Base-by-base conservation (phyloP, 2,888 invertebrate species). In the Lypha dubia region DNA sequence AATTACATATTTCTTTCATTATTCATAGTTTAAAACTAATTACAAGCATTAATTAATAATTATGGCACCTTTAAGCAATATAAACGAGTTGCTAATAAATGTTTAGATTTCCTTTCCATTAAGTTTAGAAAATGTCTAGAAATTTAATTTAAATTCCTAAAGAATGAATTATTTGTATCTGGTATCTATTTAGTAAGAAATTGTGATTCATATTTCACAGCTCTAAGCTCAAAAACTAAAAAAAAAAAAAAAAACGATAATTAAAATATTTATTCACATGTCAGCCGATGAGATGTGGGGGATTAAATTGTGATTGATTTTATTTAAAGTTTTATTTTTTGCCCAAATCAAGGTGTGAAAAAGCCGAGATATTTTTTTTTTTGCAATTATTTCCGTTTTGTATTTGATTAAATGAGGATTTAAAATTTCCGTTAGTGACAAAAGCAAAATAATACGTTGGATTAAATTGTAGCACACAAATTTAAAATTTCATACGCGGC, bases 231-330 rank as follows among this genome's bases (percentile, higher is more conserved):
- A 41, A 65, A n/a, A 56, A 58, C 24, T 44, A 65, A 44, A 1
- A 15, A n/a, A n/a, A n/a, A n/a, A n/a, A n/a, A n/a, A n/a, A n/a
- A n/a, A n/a, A n/a, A n/a, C n/a, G 35, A 49, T 46, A 58, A 58
- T 53, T 63, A 20, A 63, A 51, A 38, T 49, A 35, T 60, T 38
- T 60, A 35, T 71, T 20, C n/a, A 24, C 46, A 67, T 9, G 38
- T 32, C 44, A 71, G 35, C 38, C 44, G 65, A 58, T 65, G 60
- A 71, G 60, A 77, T 67, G 73, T 58, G 68, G 60, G n/a, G 53
- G 44, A 56, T 81, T 75, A 63, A 49, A 76, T 22, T 77, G n/a
- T 83, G 70, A 77, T 83, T 83, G 71, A 77, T 77, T 67, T 76
- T 46, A 41, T 44, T 75, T 56, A 20, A 11, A 49, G 8, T 15